These are phyloP conservation scores for Amphibalanus amphitrite DNA, from an alignment of 1,140 invertebrate species.

Conservation along the genomic window DNA sequence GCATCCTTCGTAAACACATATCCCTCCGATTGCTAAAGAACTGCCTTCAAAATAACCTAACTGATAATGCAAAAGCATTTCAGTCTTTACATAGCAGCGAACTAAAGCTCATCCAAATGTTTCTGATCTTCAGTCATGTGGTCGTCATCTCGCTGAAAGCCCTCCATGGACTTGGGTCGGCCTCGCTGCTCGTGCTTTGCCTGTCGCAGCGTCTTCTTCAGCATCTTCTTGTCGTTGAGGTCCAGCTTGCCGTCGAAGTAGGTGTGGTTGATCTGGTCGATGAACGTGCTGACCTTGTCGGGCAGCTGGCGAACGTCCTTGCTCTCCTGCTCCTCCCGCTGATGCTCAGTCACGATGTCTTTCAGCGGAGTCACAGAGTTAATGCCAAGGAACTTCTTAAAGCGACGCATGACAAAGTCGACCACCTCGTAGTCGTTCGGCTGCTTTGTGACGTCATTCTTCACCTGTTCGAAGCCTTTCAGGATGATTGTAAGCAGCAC, in stretches of 20 bases:
- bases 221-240: conserved; percentile 20
- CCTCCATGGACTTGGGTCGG: background rate
- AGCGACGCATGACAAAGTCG: conserved; percentile 20
- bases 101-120: background rate
- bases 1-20: too few relatives aligned
- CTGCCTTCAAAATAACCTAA: too few relatives aligned
- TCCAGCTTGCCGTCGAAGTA: conserved; percentile 27
- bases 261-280: conserved; percentile 28
- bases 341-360: background rate
- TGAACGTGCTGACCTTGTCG: conserved; percentile 19
- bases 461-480: conserved; percentile 30
- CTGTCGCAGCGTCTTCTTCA: background rate
- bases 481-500: conserved; percentile 38
- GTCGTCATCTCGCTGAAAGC: too few relatives aligned
- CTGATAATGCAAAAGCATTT: too few relatives aligned
- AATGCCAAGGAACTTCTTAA: conserved; percentile 19
- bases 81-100: background rate
- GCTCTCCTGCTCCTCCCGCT: conserved; percentile 6
- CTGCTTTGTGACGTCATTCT: conserved; percentile 20
- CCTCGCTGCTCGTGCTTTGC: background rate
- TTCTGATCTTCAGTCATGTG: background rate
- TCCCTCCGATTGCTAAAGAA: too few relatives aligned
- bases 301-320: conserved; percentile 10
- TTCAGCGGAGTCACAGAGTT: background rate
- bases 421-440: conserved; percentile 24